Percentiles rank a stretch among this genome's conserved stretches.
Conservation (phyloP, 2,113 vertebrate species). For the Isurus oxyrinchus region DNA sequence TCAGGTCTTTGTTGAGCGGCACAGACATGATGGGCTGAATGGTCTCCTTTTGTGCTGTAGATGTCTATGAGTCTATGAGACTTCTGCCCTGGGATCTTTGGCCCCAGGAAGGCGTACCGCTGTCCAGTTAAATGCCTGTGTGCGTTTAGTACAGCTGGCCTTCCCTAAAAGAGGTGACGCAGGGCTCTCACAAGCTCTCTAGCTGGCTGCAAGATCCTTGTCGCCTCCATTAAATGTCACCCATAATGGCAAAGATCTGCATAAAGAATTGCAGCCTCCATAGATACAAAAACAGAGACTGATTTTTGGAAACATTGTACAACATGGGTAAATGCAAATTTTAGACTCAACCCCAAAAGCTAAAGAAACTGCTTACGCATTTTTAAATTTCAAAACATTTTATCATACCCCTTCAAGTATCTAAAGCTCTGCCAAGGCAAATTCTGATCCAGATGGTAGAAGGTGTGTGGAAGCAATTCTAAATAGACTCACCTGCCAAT, state of each 20-base stretch:
- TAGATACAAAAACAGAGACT: background rate
- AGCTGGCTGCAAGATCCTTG: background rate
- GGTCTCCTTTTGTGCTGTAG: too few species aligned
- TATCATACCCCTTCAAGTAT: background rate
- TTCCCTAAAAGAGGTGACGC: too few species aligned
- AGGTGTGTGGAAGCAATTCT: background rate
- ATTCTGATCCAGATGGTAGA: background rate
- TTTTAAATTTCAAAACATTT: conserved; percentile 5
- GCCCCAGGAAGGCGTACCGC: too few species aligned
- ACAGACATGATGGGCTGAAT: too few species aligned
- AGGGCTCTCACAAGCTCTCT: background rate
- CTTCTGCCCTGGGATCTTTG: too few species aligned
- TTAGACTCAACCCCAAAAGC: background rate
- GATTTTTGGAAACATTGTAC: background rate
- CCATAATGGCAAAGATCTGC: background rate
- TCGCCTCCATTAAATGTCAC: background rate
- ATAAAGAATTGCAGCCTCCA: background rate
- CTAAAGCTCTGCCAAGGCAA: background rate
- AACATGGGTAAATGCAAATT: background rate
- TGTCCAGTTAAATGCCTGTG: too few species aligned
- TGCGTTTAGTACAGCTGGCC: too few species aligned
- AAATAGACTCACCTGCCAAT: background rate
- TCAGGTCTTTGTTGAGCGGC: too few species aligned
- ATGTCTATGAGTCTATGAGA: too few species aligned
- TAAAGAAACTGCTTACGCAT: background rate